Base-by-base conservation (phyloP, 2,888 invertebrate species). In the Criorhina ranunculi region DNA sequence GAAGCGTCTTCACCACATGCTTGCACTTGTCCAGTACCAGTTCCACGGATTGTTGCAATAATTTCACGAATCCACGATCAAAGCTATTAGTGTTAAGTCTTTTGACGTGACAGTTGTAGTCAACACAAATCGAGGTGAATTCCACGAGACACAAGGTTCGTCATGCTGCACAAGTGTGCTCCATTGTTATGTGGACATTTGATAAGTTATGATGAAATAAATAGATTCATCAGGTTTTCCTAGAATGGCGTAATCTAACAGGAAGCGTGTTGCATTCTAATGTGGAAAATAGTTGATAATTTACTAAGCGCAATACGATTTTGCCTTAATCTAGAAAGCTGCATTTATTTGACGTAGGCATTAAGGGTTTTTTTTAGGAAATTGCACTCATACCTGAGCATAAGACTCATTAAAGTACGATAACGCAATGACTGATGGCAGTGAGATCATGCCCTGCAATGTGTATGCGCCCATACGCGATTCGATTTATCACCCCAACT, bases 91-190 rank as follows among this genome's bases (percentile, higher is more conserved):
- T n/a, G 17, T 15, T 24, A 59, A 33, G 31, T 44, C 15, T 44
- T 33, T 17, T n/a, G 17, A 62, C 62, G 62, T 44, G 44, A 44
- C 15, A 49, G n/a, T 49, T 49, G 46, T 40, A n/a, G 40, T 4
- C n/a, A 40, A 40, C n/a, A n/a, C 8, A n/a, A 40, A 1, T 9
- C 15, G 5, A 46, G 19, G 46, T 19, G 24, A 24, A 24, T 49
- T 29, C 24, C 49, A 49, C 49, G 24, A 49, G 49, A 49, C 49
- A 44, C 8, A 2, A 3, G 15, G 7, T 8, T 19, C 49, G 49
- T 49, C 24, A 24, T 49, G 49, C 11, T 6, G 9, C 24, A 49
- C n/a, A 15, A 49, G 49, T 19, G 2, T 9, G 8, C 24, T 49
- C 11, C 7, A n/a, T 29, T 49, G 8, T n/a, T 24, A 24, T 40